phyloP scores from a whole-genome alignment of 2,797 vertebrate genomes.

The Columba guinea region DNA sequence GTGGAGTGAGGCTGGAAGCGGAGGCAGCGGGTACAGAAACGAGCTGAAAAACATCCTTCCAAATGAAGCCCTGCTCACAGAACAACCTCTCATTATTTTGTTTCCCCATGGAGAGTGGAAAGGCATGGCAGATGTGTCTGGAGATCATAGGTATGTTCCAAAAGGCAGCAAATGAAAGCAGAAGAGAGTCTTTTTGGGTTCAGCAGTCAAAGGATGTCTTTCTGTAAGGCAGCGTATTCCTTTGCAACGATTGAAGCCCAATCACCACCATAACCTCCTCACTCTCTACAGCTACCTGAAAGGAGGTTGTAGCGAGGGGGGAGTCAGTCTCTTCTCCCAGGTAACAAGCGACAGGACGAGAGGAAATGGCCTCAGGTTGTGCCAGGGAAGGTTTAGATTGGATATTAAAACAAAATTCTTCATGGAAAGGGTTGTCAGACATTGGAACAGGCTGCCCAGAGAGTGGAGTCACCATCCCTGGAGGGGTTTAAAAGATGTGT shows the following conservation, averaged over 20 bases:
- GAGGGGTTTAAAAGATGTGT: no score
- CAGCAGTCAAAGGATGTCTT: neutral
- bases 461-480: no score
- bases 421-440: no score
- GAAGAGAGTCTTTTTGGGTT: neutral
- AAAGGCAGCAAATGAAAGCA: neutral
- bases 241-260: neutral
- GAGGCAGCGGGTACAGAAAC: rapidly evolving
- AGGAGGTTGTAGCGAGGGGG: neutral
- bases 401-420: no score
- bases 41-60: neutral
- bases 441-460: no score
- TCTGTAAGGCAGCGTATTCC: neutral
- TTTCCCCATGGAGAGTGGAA: slow-evolving; percentile 22
- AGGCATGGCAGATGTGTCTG: neutral
- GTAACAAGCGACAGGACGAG: neutral
- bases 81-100: slow-evolving; percentile 57
- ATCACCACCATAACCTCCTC: neutral
- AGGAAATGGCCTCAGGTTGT: neutral
- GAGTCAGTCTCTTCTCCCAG: neutral
- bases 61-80: neutral
- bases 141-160: slow-evolving; percentile 22
- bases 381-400: no score
- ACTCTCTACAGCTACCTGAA: neutral
- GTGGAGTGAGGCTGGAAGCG: rapidly evolving